Percentiles rank a stretch among this genome's conserved stretches.
Conservation (phyloP, 1,140 invertebrate genomes). For the Pissodes strobi region DNA sequence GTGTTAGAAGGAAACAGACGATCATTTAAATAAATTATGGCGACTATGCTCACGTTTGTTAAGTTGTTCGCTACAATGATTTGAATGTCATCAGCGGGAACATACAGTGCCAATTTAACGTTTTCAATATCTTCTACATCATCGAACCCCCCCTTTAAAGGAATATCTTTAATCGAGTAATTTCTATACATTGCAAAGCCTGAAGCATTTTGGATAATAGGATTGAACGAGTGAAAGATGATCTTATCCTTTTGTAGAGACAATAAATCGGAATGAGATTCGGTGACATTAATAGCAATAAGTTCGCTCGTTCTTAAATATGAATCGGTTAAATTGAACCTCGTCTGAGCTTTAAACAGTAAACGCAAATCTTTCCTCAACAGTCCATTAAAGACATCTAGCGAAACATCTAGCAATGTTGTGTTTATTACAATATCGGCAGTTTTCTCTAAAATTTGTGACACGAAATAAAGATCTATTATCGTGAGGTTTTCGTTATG, state of each 20-base stretch:
- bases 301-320: slow-evolving; percentile 21
- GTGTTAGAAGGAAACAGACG: slow-evolving; percentile 58
- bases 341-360: slow-evolving; percentile 31
- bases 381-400: slow-evolving; percentile 27
- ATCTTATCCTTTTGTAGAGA: slow-evolving; percentile 45
- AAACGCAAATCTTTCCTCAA: slow-evolving; percentile 10
- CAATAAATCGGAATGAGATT: slow-evolving; percentile 9
- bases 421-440: not conserved
- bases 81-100: slow-evolving; percentile 52
- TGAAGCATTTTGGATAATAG: slow-evolving; percentile 59
- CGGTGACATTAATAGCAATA: slow-evolving; percentile 25
- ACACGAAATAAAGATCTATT: slow-evolving; percentile 34
- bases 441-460: slow-evolving; percentile 27
- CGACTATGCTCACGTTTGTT: slow-evolving; percentile 49
- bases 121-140: slow-evolving; percentile 55
- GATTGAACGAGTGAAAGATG: slow-evolving; percentile 61
- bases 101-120: slow-evolving; percentile 61
- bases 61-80: slow-evolving; percentile 2
- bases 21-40: slow-evolving; percentile 62
- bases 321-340: slow-evolving; percentile 36
- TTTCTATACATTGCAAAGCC: slow-evolving; percentile 59
- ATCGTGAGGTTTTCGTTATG: slow-evolving; percentile 12
- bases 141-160: slow-evolving; percentile 55
- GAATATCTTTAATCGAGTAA: slow-evolving; percentile 55
- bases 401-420: slow-evolving; percentile 9